These are phyloP conservation scores for Drosophila burlai DNA, from an alignment of 1,140 invertebrate species.

Conservation along the genomic window DNA sequence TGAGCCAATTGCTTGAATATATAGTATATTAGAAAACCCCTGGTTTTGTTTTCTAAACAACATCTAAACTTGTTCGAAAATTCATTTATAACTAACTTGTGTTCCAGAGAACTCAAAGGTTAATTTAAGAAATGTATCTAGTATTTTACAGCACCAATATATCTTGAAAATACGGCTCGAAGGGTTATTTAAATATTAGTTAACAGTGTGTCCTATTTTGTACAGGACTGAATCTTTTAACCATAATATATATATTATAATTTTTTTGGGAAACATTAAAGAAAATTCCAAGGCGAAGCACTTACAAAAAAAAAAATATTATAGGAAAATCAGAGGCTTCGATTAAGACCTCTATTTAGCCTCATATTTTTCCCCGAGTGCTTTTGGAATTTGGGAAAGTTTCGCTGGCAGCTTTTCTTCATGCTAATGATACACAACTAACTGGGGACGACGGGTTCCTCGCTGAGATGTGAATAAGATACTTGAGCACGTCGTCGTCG, in stretches of 20 bases:
- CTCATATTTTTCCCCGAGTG: not conserved
- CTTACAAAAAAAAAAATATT: not conserved
- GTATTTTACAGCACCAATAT: too few relatives aligned
- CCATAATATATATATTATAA: too few relatives aligned
- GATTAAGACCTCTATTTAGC: not conserved
- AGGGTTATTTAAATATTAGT: not conserved
- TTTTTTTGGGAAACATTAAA: not conserved
- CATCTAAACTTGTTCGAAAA: not conserved
- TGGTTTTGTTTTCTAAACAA: not conserved
- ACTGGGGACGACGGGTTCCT: not conserved
- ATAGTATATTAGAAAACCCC: too few relatives aligned
- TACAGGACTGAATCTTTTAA: not conserved
- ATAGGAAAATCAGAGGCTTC: not conserved
- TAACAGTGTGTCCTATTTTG: not conserved
- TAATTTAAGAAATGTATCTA: not conserved
- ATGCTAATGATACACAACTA: slow-evolving; percentile 53
- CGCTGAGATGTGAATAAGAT: slow-evolving; percentile 40
- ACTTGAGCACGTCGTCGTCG: slow-evolving; percentile 52
- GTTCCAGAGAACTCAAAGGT: too few relatives aligned
- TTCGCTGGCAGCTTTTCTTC: slow-evolving; percentile 19
- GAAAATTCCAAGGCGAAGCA: not conserved
- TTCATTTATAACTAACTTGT: too few relatives aligned
- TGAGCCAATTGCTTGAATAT: not conserved
- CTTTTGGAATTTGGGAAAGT: slow-evolving; percentile 33
- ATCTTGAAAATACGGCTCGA: too few relatives aligned